phyloP scores from a whole-genome alignment of 2,888 invertebrate genomes.

The Caenorhabditis panamensis region DNA sequence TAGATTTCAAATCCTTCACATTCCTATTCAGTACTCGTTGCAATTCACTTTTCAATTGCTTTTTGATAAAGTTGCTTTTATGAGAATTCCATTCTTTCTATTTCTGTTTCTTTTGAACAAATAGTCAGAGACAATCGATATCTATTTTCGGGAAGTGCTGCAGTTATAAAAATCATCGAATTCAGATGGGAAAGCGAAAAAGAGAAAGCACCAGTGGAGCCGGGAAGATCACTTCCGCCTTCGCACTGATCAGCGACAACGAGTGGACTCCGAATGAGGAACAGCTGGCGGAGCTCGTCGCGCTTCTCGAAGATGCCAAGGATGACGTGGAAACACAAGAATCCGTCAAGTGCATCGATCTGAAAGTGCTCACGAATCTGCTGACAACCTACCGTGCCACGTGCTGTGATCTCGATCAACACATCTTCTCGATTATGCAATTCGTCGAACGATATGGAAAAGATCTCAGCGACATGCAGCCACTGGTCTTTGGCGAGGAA shows the following conservation, averaged over 20 bases:
- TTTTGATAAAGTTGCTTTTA: too few species aligned
- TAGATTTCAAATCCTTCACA: not conserved
- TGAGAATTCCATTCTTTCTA: too few species aligned
- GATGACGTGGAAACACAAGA: slow-evolving; percentile 45
- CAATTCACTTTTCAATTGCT: too few species aligned
- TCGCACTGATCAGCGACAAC: slow-evolving; percentile 11
- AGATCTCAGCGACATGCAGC: slow-evolving; percentile 61
- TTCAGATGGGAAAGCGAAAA: slow-evolving; percentile 29
- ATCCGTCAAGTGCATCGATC: slow-evolving; percentile 21
- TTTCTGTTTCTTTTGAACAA: too few species aligned
- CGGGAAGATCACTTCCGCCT: not conserved
- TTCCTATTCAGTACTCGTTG: too few species aligned
- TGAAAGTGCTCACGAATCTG: slow-evolving; percentile 39
- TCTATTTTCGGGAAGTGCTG: too few species aligned
- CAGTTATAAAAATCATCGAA: not conserved
- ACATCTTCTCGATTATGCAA: slow-evolving; percentile 37
- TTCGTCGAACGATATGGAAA: slow-evolving; percentile 47
- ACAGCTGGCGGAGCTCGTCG: slow-evolving; percentile 23
- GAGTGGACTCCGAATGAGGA: slow-evolving; percentile 46
- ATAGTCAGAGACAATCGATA: too few species aligned
- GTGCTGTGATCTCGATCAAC: slow-evolving; percentile 28
- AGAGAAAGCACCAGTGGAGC: not conserved
- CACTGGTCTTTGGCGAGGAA: slow-evolving; percentile 68
- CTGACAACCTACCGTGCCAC: slow-evolving; percentile 43
- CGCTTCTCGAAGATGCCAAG: slow-evolving; percentile 38